Base-by-base conservation (phyloP, 2,797 vertebrate genomes). In the Betta splendens region DNA sequence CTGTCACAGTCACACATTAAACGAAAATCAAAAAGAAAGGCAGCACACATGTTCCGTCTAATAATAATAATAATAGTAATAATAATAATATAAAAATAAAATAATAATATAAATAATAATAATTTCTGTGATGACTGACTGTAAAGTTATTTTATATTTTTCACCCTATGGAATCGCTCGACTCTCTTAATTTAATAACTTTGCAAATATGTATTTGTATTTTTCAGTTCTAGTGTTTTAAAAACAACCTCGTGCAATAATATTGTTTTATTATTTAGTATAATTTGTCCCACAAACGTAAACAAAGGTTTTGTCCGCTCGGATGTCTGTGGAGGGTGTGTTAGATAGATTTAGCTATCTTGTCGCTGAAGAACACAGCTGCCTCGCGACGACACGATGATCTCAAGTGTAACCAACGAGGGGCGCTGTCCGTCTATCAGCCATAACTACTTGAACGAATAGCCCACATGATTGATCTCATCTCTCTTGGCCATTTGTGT, bases 381-480 rank as follows among this genome's bases (percentile, higher is more conserved):
- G 85, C 78, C 78, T 85, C 72, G 69, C 71, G 80, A 83, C 84
- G 85, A 81, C 80, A 74, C 76, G 62, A 84, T 85, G 82, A 88
- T 90, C 87, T 90, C 83, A 80, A 79, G 80, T 86, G 84, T 87
- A 84, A 88, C 89, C 89, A 89, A 90, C 75, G 87, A 89, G 89
- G 87, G 89, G 89, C 89, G 89, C 89, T 90, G 88, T 90, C 88
- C 86, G 86, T 89, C 89, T 83, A 88, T 87, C 85, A 87, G 85
- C 86, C 26, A 4, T 58, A 70, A 69, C 73, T 44, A 51, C 75
- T 45, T 84, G 80, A 79, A 74, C 69, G 61, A 60, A 66, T 22
- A 84, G 64, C 75, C 80, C 20, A 46, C 71, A 68, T 83, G 87
- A 88, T 86, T 85, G 88, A 89, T 89, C 84, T 79, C 66, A 64